phyloP scores from a whole-genome alignment of 2,888 invertebrate genomes.

The Philhelius pedissequus region DNA sequence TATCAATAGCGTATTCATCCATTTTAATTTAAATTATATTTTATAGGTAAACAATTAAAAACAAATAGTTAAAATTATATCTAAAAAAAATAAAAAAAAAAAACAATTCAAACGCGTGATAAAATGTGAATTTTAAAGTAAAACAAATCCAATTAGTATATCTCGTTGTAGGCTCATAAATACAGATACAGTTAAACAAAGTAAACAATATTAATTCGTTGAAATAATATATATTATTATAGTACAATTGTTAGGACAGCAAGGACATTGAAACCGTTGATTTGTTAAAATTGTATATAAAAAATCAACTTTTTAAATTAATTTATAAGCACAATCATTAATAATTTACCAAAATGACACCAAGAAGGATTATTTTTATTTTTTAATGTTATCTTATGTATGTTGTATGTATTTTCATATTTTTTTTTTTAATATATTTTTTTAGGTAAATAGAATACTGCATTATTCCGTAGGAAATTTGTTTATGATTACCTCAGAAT shows the following conservation, averaged over 20 bases:
- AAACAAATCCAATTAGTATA: constrained; percentile 31
- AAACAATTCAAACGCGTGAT: constrained; percentile 33
- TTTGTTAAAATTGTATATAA: constrained; percentile 46
- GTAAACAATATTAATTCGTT: constrained; percentile 56
- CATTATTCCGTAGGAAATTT: constrained; percentile 55
- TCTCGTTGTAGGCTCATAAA: constrained; percentile 52
- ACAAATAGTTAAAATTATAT: constrained; percentile 26
- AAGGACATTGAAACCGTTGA: constrained; percentile 58
- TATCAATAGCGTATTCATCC: constrained; percentile 31
- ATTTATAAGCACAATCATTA: constrained; percentile 54
- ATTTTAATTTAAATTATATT: constrained; percentile 21
- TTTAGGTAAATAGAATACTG: constrained; percentile 35
- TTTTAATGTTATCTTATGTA: constrained; percentile 18
- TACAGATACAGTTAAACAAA: constrained; percentile 26
- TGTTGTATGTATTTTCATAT: background rate
- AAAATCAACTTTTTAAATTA: constrained; percentile 46
- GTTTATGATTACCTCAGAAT: constrained; percentile 54
- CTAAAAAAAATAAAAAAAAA: constrained; percentile 6
- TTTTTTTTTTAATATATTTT: constrained; percentile 44
- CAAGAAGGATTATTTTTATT: constrained; percentile 50
- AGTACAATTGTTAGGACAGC: constrained; percentile 68
- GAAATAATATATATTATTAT: constrained; percentile 58
- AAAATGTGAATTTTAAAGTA: constrained; percentile 35
- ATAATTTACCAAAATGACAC: constrained; percentile 57
- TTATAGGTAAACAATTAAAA: constrained; percentile 19